Percentiles rank a stretch among this genome's conserved stretches.
Conservation (phyloP, 2,113 vertebrate species). For the Pollimyrus isidori region DNA sequence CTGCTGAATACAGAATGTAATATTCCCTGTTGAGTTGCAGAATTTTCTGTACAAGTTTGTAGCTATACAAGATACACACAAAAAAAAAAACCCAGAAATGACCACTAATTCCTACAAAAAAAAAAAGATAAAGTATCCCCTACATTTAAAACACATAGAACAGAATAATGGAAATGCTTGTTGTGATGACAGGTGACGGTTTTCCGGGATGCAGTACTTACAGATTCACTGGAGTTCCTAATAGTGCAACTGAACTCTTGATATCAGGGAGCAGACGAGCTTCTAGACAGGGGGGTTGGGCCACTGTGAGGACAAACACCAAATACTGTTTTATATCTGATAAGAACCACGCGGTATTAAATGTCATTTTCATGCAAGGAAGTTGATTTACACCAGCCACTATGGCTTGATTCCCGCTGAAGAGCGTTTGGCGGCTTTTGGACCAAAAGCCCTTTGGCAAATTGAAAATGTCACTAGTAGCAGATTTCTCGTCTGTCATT, state of each 20-base stretch:
- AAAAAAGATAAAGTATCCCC: not conserved
- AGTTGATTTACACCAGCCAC: not conserved
- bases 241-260: conserved; percentile 27
- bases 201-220: conserved; percentile 38
- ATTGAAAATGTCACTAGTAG: not conserved
- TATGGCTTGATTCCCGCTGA: not conserved
- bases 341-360: not conserved
- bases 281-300: conserved; percentile 22
- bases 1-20: not conserved
- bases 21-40: not conserved
- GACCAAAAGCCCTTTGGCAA: not conserved
- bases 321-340: not conserved
- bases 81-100: not conserved
- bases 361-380: not conserved
- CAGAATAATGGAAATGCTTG: not conserved
- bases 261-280: conserved; percentile 12
- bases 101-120: not conserved
- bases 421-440: not conserved
- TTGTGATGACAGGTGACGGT: not conserved
- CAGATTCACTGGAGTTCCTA: conserved; percentile 38
- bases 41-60: not conserved
- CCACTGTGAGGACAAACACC: conserved; percentile 33
- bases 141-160: not conserved
- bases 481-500: not conserved
- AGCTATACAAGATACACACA: not conserved